Conservation (phyloP, 2,888 invertebrate genomes). For the Allygus modestus region DNA sequence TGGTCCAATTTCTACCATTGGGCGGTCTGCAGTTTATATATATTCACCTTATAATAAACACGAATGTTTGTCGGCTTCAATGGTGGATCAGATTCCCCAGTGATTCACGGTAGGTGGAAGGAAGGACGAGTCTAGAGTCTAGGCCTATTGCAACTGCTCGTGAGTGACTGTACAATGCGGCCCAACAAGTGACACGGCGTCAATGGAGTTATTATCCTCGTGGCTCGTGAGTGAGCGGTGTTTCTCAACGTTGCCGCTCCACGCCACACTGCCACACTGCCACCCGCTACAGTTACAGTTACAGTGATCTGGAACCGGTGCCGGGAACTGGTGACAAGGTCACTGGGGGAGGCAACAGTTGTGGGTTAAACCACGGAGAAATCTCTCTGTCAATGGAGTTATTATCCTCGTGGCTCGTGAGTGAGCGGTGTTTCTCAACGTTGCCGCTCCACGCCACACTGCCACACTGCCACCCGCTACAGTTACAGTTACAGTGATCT, state of each 20-base stretch:
- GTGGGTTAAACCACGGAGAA: background rate
- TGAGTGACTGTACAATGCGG: background rate
- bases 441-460: background rate
- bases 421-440: background rate
- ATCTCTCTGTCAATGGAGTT: slow-evolving; percentile 1
- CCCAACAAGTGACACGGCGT: background rate
- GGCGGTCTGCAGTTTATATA: too few relatives aligned
- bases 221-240: slow-evolving; percentile 26
- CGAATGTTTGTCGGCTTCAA: too few relatives aligned
- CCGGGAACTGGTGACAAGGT: slow-evolving; percentile 32
- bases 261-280: background rate
- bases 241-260: background rate
- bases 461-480: too few relatives aligned
- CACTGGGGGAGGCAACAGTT: background rate
- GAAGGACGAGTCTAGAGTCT: too few relatives aligned
- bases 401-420: slow-evolving; percentile 23
- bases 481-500: background rate
- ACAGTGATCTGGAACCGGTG: slow-evolving; percentile 5
- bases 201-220: slow-evolving; percentile 28
- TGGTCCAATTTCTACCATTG: too few relatives aligned
- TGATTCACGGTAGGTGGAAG: too few relatives aligned
- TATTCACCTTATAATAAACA: too few relatives aligned
- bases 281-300: background rate
- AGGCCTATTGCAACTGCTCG: slow-evolving; percentile 7
- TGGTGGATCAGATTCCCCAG: too few relatives aligned